Evolutionary conservation across 1,140 invertebrate genomes (phyloP).

Genomic region (Drosophila neocordata): DNA sequence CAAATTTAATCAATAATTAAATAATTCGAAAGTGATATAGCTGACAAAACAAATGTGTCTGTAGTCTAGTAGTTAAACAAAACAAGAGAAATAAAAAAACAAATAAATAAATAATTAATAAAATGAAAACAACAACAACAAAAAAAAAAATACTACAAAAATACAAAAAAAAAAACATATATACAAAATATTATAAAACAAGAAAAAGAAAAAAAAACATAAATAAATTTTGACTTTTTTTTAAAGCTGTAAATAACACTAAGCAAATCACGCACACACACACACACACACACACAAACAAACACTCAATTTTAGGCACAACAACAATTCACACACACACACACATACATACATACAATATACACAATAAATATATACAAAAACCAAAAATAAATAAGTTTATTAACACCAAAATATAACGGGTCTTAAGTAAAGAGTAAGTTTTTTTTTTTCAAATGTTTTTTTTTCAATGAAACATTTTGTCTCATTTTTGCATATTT

Average conservation of each 20-base stretch:
- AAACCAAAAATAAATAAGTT: slow-evolving; percentile 55
- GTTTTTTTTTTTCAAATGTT: slow-evolving; percentile 5
- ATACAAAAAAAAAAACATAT: slow-evolving; percentile 27
- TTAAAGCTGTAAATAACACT: slow-evolving; percentile 67
- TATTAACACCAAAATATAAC: slow-evolving; percentile 67
- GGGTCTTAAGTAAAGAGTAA: slow-evolving; percentile 69
- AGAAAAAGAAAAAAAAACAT: slow-evolving; percentile 33
- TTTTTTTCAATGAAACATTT: too few species aligned
- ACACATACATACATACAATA: slow-evolving; percentile 17
- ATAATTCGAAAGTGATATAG: slow-evolving; percentile 80
- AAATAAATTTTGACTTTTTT: slow-evolving; percentile 23
- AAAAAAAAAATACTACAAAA: slow-evolving; percentile 23
- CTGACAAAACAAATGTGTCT: slow-evolving; percentile 78
- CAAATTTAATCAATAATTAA: slow-evolving; percentile 76
- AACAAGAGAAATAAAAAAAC: background rate
- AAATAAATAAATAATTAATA: background rate
- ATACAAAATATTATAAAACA: slow-evolving; percentile 31
- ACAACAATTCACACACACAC: slow-evolving; percentile 9
- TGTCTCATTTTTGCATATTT: too few species aligned
- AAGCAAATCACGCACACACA: slow-evolving; percentile 49
- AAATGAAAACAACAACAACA: slow-evolving; percentile 25
- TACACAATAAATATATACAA: slow-evolving; percentile 19
- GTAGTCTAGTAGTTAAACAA: slow-evolving; percentile 75
- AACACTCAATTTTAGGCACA: slow-evolving; percentile 17
- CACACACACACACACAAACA: slow-evolving; percentile 16